These are phyloP conservation scores for Zosterops hypoxanthus DNA, from an alignment of 2,113 vertebrate species.

Conservation along the genomic window DNA sequence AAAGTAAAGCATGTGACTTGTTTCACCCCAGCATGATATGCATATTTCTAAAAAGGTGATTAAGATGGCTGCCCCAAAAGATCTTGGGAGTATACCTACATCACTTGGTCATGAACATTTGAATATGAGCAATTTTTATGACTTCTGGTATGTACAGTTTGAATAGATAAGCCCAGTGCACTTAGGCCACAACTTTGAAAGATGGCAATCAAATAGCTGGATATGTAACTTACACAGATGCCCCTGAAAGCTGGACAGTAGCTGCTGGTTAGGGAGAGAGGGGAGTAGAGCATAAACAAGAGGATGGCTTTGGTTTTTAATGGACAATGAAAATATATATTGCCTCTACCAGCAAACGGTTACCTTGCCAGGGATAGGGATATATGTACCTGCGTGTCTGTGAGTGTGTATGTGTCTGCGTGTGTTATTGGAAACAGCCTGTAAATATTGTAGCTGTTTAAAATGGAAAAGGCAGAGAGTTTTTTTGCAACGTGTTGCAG, in stretches of 20 bases:
- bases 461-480: slow-evolving; percentile 73
- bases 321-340: slow-evolving; percentile 54
- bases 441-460: slow-evolving; percentile 82
- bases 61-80: slow-evolving; percentile 71
- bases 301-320: slow-evolving; percentile 12
- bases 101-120: background rate
- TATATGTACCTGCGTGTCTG: slow-evolving; percentile 66
- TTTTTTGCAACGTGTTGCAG: slow-evolving; percentile 76
- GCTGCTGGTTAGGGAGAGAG: slow-evolving; percentile 52
- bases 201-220: background rate
- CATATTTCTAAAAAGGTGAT: background rate
- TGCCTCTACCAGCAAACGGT: slow-evolving; percentile 76
- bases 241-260: background rate
- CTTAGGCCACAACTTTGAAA: background rate
- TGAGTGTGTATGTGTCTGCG: slow-evolving; percentile 68
- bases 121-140: slow-evolving; percentile 8
- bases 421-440: slow-evolving; percentile 73
- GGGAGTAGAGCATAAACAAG: background rate
- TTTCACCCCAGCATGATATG: background rate
- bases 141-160: slow-evolving; percentile 35
- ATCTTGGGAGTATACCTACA: slow-evolving; percentile 8
- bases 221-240: background rate
- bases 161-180: slow-evolving; percentile 5
- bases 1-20: slow-evolving; percentile 27
- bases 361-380: slow-evolving; percentile 70